Evolutionary conservation across 2,797 vertebrate genomes (phyloP).

Genomic region (Agapornis canus): DNA sequence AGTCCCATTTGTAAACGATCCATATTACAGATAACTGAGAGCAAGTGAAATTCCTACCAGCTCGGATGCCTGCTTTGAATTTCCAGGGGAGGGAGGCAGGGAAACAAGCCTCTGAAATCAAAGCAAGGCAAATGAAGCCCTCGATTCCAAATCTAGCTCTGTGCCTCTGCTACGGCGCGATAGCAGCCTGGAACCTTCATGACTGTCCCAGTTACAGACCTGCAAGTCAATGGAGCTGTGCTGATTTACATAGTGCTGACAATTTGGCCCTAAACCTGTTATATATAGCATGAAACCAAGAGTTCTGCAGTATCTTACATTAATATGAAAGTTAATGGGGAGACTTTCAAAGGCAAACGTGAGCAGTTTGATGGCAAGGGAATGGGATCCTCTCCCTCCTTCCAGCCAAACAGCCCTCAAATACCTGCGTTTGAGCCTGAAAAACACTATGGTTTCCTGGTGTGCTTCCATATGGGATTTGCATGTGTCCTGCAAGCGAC

Average conservation of each 20-base stretch:
- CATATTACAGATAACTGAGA: background rate
- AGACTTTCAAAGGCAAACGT: background rate
- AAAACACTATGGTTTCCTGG: background rate
- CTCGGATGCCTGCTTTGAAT: background rate
- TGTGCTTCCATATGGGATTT: background rate
- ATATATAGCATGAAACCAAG: background rate
- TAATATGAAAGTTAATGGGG: slow-evolving; percentile 31
- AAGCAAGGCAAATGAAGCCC: background rate
- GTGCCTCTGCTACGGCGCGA: rapidly evolving
- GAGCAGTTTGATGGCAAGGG: background rate
- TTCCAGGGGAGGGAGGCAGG: background rate
- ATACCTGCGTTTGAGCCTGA: background rate
- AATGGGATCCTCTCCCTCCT: background rate
- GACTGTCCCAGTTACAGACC: slow-evolving; percentile 44
- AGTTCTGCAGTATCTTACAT: slow-evolving; percentile 10
- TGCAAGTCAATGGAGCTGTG: slow-evolving; percentile 31
- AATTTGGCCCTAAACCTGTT: background rate
- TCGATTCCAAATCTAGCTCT: background rate
- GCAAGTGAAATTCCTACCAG: background rate
- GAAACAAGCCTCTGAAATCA: background rate
- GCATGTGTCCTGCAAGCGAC: background rate
- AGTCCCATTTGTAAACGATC: background rate
- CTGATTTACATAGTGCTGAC: slow-evolving; percentile 56
- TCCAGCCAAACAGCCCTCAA: background rate
- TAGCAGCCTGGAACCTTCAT: slow-evolving; percentile 42